phyloP scores from a whole-genome alignment of 2,888 invertebrate genomes.

The Bembecia ichneumoniformis region DNA sequence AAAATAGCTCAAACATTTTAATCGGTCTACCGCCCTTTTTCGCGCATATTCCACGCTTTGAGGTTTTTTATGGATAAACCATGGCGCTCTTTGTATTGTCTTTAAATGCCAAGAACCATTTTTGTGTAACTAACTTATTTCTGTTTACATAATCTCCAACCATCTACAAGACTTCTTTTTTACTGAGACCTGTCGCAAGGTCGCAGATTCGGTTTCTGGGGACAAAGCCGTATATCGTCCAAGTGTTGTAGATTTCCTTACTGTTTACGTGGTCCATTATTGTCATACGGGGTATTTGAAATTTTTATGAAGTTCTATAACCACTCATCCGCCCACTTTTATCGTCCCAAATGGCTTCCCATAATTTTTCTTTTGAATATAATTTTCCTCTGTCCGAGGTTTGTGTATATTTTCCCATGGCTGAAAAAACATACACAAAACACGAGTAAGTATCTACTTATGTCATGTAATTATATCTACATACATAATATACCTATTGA shows the following conservation, averaged over 20 bases:
- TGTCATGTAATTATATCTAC: too few species aligned
- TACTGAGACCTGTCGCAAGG: neutral
- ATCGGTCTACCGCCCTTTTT: neutral
- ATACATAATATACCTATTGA: too few species aligned
- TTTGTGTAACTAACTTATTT: neutral
- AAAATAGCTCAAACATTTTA: too few species aligned
- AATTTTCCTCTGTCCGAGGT: too few species aligned
- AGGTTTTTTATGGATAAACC: slow-evolving; percentile 20
- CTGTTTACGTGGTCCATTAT: neutral
- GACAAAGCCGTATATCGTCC: neutral
- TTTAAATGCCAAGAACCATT: too few species aligned
- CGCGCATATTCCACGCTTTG: slow-evolving; percentile 19
- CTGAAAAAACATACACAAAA: too few species aligned
- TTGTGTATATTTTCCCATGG: too few species aligned
- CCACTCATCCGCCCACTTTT: neutral
- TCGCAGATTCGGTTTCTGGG: neutral
- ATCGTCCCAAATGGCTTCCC: too few species aligned
- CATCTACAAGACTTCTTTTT: neutral
- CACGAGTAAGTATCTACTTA: too few species aligned
- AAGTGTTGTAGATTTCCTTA: neutral
- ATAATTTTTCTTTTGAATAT: too few species aligned
- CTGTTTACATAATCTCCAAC: neutral
- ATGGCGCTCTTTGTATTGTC: too few species aligned
- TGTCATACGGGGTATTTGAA: neutral
- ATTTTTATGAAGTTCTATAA: neutral